Evolutionary conservation across 2,113 vertebrate species (phyloP).

Genomic region (Hypanus sabinus): DNA sequence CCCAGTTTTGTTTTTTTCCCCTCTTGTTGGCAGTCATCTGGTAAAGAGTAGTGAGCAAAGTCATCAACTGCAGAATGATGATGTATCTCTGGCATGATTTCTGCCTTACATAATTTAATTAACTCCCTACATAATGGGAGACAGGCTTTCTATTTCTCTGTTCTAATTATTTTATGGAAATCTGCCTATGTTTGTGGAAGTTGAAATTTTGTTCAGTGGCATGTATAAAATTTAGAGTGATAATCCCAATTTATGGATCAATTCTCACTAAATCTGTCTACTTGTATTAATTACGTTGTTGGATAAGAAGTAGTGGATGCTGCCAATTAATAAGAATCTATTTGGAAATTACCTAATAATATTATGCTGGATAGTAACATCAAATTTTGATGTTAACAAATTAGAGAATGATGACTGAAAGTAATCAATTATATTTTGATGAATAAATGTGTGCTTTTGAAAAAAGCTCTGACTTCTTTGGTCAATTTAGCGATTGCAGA

Average conservation of each 20-base stretch:
- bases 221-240: neutral
- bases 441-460: neutral
- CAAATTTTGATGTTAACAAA: neutral
- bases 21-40: neutral
- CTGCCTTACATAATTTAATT: neutral
- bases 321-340: neutral
- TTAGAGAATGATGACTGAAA: neutral
- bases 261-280: neutral
- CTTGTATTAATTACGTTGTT: neutral
- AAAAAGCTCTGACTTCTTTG: neutral
- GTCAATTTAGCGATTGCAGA: neutral
- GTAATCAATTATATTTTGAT: neutral
- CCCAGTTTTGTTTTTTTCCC: constrained; percentile 20
- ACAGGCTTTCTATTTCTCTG: neutral
- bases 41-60: neutral
- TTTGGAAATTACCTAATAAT: neutral
- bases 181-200: neutral
- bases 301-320: neutral
- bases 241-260: neutral
- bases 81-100: neutral
- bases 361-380: neutral
- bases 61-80: neutral
- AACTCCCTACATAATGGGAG: constrained; percentile 7
- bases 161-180: neutral
- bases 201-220: neutral